Percentiles rank a stretch among this genome's conserved stretches.
These are phyloP conservation scores for Lontra canadensis DNA, from an alignment of 2,113 vertebrate genomes.

Conservation along the genomic window DNA sequence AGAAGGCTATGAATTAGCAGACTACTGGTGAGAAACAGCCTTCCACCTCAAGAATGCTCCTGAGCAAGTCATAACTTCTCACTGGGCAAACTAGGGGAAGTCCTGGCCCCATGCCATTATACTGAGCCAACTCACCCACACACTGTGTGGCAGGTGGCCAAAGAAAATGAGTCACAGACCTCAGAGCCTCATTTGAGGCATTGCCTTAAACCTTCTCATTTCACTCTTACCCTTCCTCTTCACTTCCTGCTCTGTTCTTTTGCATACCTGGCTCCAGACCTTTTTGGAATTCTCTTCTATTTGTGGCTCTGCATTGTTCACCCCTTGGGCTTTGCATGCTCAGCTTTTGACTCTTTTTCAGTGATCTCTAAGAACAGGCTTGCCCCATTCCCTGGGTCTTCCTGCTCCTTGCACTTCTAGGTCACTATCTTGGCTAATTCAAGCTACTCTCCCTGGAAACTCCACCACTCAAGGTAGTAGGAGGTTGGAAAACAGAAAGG, in stretches of 20 bases:
- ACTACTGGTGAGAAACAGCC: neutral
- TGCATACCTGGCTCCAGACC: neutral
- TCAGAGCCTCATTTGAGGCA: slow-evolving; percentile 35
- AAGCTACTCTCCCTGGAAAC: neutral
- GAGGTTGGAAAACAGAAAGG: neutral
- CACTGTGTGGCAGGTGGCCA: neutral
- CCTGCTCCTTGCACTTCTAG: neutral
- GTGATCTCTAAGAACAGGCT: slow-evolving; percentile 1
- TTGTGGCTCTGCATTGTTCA: neutral
- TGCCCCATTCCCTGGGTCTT: neutral
- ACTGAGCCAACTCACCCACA: slow-evolving; percentile 3
- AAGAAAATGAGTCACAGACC: neutral
- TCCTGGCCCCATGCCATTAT: neutral
- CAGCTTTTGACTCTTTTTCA: slow-evolving; percentile 13
- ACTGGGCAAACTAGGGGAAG: neutral
- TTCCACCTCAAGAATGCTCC: slow-evolving; percentile 34
- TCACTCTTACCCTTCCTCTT: slow-evolving; percentile 7
- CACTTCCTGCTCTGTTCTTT: slow-evolving; percentile 23
- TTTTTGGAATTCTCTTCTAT: slow-evolving; percentile 1
- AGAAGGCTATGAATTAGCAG: neutral
- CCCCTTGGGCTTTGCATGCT: neutral
- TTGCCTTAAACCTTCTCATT: neutral
- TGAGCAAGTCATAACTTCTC: slow-evolving; percentile 44
- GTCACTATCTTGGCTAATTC: neutral
- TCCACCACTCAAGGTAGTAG: neutral